Percentiles rank a stretch among this genome's conserved stretches.
phyloP scores from a whole-genome alignment of 1,140 invertebrate species.

The Nautilus pompilius region DNA sequence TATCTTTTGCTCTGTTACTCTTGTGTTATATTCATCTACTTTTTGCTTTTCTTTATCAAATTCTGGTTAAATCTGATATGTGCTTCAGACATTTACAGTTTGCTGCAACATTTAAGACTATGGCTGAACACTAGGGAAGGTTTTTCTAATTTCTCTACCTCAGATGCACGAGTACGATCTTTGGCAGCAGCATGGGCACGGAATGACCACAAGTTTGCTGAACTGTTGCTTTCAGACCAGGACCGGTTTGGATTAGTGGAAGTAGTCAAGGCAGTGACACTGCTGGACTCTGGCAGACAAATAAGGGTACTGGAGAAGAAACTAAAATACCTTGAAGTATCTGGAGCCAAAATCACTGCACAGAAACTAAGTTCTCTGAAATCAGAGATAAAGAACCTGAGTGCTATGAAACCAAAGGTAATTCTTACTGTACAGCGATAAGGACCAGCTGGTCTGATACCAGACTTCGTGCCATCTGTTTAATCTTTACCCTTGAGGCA shows the following conservation, averaged over 20 bases:
- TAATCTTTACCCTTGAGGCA: too few relatives aligned
- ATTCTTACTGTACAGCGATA: too few relatives aligned
- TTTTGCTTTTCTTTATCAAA: neutral
- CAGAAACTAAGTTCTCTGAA: conserved; percentile 44
- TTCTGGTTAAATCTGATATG: neutral
- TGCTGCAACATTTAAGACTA: neutral
- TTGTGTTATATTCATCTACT: neutral
- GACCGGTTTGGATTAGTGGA: conserved; percentile 48
- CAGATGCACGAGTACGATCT: conserved; percentile 43
- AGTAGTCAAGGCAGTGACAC: conserved; percentile 43
- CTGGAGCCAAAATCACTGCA: conserved; percentile 33
- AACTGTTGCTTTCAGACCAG: conserved; percentile 32
- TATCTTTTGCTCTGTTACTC: neutral
- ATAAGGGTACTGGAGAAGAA: conserved; percentile 43
- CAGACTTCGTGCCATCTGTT: too few relatives aligned
- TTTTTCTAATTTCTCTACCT: conserved; percentile 10
- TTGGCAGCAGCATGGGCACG: conserved; percentile 50
- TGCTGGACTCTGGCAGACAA: conserved; percentile 45
- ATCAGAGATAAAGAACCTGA: conserved; percentile 48
- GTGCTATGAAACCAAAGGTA: conserved; percentile 38
- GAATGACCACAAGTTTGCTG: conserved; percentile 39
- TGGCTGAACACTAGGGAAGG: neutral
- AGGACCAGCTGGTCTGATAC: too few relatives aligned
- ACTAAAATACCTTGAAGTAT: conserved; percentile 39
- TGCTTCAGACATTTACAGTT: neutral